Conservation (phyloP, 2,797 vertebrate genomes). For the Oryzias dopingdopingensis region DNA sequence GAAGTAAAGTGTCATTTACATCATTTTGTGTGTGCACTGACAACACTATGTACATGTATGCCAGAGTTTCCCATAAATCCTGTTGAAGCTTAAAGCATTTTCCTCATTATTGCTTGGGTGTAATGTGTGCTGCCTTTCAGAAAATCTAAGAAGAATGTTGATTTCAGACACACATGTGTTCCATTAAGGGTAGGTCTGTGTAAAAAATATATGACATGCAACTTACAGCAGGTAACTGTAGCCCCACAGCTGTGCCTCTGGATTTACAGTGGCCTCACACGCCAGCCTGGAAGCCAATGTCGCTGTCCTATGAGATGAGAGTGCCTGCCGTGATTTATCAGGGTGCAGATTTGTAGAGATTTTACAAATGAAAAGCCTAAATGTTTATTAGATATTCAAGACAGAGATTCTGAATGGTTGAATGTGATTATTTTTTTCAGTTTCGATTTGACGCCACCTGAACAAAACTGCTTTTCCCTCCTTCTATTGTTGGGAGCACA, state of each 20-base stretch:
- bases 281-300: conserved; percentile 43
- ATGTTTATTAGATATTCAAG: conserved; percentile 13
- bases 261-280: conserved; percentile 55
- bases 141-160: conserved; percentile 77
- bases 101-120: conserved; percentile 57
- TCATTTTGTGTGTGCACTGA: conserved; percentile 4
- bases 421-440: not conserved
- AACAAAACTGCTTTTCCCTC: conserved; percentile 23
- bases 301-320: conserved; percentile 52
- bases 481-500: conserved; percentile 50
- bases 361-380: conserved; percentile 11
- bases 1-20: too few relatives aligned
- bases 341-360: conserved; percentile 26
- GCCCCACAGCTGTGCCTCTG: conserved; percentile 68
- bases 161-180: conserved; percentile 74
- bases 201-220: conserved; percentile 74
- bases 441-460: not conserved
- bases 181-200: conserved; percentile 73
- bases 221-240: conserved; percentile 77
- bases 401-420: conserved; percentile 11
- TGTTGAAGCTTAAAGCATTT: conserved; percentile 64
- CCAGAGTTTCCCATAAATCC: conserved; percentile 67
- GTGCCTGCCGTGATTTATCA: conserved; percentile 12
- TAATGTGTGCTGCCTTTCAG: conserved; percentile 62
- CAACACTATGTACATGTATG: conserved; percentile 49